These are phyloP conservation scores for Notechis scutatus DNA, from an alignment of 2,113 vertebrate genomes.

Conservation along the genomic window DNA sequence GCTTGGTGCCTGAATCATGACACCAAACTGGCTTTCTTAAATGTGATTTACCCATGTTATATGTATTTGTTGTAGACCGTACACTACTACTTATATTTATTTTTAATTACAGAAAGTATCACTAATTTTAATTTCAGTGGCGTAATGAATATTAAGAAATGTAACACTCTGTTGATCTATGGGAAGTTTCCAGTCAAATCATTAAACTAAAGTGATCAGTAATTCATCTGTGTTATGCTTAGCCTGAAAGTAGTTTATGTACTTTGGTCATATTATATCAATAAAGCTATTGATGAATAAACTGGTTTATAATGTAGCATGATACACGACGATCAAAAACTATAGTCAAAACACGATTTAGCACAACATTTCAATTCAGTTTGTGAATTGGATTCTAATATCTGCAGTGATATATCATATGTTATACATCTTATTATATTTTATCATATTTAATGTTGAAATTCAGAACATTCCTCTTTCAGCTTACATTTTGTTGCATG, in stretches of 20 bases:
- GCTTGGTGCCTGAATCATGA: not conserved
- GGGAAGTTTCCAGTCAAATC: not conserved
- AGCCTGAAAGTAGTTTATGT: not conserved
- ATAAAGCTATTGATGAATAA: not conserved
- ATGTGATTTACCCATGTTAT: not conserved
- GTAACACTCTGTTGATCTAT: not conserved
- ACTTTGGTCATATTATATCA: not conserved
- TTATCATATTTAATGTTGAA: not conserved
- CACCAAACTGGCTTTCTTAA: not conserved
- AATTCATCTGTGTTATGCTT: not conserved
- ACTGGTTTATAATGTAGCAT: not conserved
- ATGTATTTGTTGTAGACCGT: not conserved
- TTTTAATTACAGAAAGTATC: not conserved
- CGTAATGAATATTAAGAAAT: not conserved
- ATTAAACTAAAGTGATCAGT: not conserved
- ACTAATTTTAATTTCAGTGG: not conserved
- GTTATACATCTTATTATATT: not conserved
- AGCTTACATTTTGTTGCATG: not conserved
- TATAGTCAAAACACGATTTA: not conserved
- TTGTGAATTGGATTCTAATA: not conserved
- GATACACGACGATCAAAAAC: not conserved
- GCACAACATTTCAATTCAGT: not conserved
- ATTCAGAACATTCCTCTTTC: not conserved
- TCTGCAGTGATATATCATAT: not conserved
- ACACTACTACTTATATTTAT: not conserved